Base-by-base conservation (phyloP, 1,140 invertebrate genomes). In the Atta colombica region DNA sequence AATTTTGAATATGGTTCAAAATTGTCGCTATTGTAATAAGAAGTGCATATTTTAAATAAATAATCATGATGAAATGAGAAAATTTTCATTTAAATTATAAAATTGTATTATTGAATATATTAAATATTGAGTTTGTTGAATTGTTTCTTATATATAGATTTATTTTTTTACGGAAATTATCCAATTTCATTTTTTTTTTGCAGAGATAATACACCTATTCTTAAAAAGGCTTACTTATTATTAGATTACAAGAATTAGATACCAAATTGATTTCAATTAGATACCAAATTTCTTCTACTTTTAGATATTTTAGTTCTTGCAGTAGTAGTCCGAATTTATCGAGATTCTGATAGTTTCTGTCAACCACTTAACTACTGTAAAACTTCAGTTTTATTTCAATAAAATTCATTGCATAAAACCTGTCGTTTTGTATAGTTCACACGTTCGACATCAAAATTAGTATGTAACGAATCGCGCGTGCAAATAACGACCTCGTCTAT, bases 391-490 rank as follows among this genome's bases (percentile, higher is more conserved):
- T 74, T 75, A 75, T 74, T 61, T 35, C 45, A 25, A 75, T 51
- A 49, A 74, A 60, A 49, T 61, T 28, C 18, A 58, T 31, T 31
- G 69, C 63, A 51, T 35, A 49, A 84, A 84, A 74, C 55, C 60
- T 35, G 39, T 61, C 69, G 80, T 82, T 82, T 49, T 74, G 68
- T 60, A 81, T 71, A 81, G 80, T 61, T 60, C 55, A 55, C 80
- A 74, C 80, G 53, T 75, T 75, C 77, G 49, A 80, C 77, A 51
- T 80, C 63, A 75, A 84, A 84, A 84, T 84, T 84, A 84, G 80
- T 74, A 84, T 84, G 69, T 84, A 84, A 84, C 80, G 80, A 84
- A 84, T 75, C 80, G 69, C 39, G 80, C 80, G 80, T 84, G 80
- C 69, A 84, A 84, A 84, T 84, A 84, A 84, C 80, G 80, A 84